Percentiles rank a stretch among this genome's conserved stretches.
Evolutionary conservation across 1,140 invertebrate species (phyloP).

Genomic region (Zelostemma sp.): DNA sequence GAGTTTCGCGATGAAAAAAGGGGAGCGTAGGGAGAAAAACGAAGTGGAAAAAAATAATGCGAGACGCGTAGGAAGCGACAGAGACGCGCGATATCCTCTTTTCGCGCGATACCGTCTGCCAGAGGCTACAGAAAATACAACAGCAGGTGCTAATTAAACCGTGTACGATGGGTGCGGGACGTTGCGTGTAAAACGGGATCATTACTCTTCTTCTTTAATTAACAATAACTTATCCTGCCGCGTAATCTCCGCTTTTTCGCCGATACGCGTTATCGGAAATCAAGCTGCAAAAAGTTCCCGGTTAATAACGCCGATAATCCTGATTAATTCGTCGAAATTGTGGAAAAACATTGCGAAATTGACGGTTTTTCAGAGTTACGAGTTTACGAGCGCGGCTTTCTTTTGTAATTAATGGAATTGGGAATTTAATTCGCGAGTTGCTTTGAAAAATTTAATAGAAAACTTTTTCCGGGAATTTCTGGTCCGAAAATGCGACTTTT

Average conservation of each 20-base stretch:
- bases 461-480: too few species aligned
- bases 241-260: conserved; percentile 31
- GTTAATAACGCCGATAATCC: too few species aligned
- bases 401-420: neutral
- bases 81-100: conserved; percentile 40
- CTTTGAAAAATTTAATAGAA: too few species aligned
- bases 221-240: conserved; percentile 54
- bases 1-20: too few species aligned
- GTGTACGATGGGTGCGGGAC: conserved; percentile 31
- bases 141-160: conserved; percentile 56
- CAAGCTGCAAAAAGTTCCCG: too few species aligned
- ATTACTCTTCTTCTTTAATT: conserved; percentile 58
- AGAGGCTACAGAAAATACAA: conserved; percentile 43
- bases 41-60: conserved; percentile 27
- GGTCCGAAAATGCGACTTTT: too few species aligned
- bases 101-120: conserved; percentile 44
- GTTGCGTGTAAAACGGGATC: conserved; percentile 51
- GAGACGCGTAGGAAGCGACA: conserved; percentile 28
- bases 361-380: too few species aligned
- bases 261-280: conserved; percentile 38
- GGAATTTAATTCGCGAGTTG: too few species aligned
- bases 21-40: conserved; percentile 29
- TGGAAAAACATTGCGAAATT: too few species aligned
- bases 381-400: neutral
- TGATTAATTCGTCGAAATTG: too few species aligned